Evolutionary conservation across 1,140 invertebrate species (phyloP).

Genomic region (Drosophila nigromelanica): DNA sequence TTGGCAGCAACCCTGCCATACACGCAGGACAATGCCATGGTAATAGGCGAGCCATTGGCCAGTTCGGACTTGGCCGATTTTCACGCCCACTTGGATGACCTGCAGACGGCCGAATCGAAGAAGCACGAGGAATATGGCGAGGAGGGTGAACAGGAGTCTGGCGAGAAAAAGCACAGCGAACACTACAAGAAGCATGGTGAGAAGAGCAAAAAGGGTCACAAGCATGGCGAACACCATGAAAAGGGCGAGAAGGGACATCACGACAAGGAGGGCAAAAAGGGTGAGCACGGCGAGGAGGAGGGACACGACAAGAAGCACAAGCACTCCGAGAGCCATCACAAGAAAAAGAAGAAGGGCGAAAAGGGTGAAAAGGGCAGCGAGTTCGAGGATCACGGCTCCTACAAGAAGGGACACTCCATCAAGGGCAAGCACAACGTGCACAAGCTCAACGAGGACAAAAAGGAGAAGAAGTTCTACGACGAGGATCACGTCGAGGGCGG

Average conservation of each 20-base stretch:
- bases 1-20: constrained; percentile 50
- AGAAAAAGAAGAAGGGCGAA: constrained; percentile 89
- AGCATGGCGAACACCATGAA: constrained; percentile 67
- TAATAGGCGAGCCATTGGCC: constrained; percentile 50
- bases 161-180: constrained; percentile 86
- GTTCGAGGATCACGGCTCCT: constrained; percentile 86
- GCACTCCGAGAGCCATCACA: constrained; percentile 89
- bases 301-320: constrained; percentile 91
- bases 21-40: constrained; percentile 55
- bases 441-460: constrained; percentile 91
- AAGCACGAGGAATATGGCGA: constrained; percentile 67
- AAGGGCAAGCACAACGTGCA: constrained; percentile 92
- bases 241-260: constrained; percentile 88
- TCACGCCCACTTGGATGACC: constrained; percentile 62
- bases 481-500: constrained; percentile 91
- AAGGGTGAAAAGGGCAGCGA: constrained; percentile 89
- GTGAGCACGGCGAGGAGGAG: constrained; percentile 89
- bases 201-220: constrained; percentile 84
- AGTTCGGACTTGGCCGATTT: constrained; percentile 47
- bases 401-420: constrained; percentile 92
- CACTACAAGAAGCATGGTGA: constrained; percentile 86
- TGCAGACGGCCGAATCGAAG: constrained; percentile 76
- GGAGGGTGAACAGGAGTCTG: constrained; percentile 85
- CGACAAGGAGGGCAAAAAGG: constrained; percentile 88
- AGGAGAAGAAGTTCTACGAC: constrained; percentile 93